Evolutionary conservation across 35 echinoderm and acorn worm genomes (phyloP).

Genomic region (Apostichopus californicus): DNA sequence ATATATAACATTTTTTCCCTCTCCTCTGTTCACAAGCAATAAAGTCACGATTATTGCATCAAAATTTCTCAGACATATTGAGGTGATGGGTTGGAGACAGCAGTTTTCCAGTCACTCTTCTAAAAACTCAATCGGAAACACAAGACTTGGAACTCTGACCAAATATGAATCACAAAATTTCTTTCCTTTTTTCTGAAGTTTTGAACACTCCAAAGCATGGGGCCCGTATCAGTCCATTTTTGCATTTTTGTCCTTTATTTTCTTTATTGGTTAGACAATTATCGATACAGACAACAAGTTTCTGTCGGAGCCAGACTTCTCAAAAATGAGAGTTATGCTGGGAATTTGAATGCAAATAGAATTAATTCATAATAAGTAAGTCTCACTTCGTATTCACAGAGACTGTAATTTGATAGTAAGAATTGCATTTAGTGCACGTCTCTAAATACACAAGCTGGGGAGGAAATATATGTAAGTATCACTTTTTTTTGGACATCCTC

Average conservation of each 20-base stretch:
- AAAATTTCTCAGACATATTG: background rate
- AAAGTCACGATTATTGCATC: background rate
- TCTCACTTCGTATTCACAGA: background rate
- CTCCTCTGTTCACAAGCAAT: background rate
- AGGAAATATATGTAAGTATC: background rate
- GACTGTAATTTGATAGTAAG: background rate
- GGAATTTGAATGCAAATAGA: background rate
- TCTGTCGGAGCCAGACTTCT: background rate
- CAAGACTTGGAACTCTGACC: background rate
- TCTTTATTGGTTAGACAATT: slow-evolving; percentile 37
- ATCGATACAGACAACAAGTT: background rate
- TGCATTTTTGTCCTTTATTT: background rate
- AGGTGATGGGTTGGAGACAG: slow-evolving; percentile 33
- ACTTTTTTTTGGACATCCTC: background rate
- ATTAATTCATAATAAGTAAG: background rate
- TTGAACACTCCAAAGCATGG: background rate
- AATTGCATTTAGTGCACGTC: background rate
- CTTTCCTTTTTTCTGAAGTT: background rate
- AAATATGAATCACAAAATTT: slow-evolving; percentile 34
- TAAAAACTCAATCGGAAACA: background rate
- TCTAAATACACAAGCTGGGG: background rate
- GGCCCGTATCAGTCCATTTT: background rate
- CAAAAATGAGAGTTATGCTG: background rate
- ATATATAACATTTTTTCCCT: background rate
- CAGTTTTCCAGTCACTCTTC: background rate